Base-by-base conservation (phyloP, 1,140 invertebrate genomes). In the Macrobrachium rosenbergii region DNA sequence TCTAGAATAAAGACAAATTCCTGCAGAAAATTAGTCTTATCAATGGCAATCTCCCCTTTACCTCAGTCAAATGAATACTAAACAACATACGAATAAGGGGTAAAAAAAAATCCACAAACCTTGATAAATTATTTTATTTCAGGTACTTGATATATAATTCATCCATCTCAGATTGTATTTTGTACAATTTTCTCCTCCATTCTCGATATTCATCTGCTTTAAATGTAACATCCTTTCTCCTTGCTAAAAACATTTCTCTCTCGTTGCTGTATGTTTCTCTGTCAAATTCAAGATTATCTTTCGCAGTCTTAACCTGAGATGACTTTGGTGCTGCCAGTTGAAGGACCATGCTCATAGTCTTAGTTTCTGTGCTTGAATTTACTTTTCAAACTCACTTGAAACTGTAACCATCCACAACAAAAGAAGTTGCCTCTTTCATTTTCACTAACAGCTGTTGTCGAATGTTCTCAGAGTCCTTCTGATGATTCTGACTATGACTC, bases 101-200 rank as follows among this genome's bases (percentile, higher is more conserved):
- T 12, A 52, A 52, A 52, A 52, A 8, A 52, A 52, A 52, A 52
- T 6, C 5, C 45, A 5, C 52, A 52, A 2, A 52, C 52, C 52
- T 52, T 52, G 6, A 12, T 2, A 52, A 73, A 81, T 58, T 63
- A 23, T 59, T 83, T 67, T 52, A 63, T 73, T 86, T 67, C n/a
- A 86, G 76, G 60, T 67, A 86, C 52, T 73, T 69, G 10, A 86
- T 17, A 62, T 86, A 86, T 37, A 86, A 80, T 60, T 79, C 45
- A 73, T 86, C 83, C 62, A 86, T 72, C 23, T 86, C 83, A 19
- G 17, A 28, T 14, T 80, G 63, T 43, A 80, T 62, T 19, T 80
- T 58, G 5, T 80, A 63, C 23, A 86, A 63, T 43, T 37, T 80
- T 23, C 80, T 80, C 63, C 83, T 86, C 83, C 83, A 86, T 0